Evolutionary conservation across 2,113 vertebrate species (phyloP).

Genomic region (Gavia stellata): DNA sequence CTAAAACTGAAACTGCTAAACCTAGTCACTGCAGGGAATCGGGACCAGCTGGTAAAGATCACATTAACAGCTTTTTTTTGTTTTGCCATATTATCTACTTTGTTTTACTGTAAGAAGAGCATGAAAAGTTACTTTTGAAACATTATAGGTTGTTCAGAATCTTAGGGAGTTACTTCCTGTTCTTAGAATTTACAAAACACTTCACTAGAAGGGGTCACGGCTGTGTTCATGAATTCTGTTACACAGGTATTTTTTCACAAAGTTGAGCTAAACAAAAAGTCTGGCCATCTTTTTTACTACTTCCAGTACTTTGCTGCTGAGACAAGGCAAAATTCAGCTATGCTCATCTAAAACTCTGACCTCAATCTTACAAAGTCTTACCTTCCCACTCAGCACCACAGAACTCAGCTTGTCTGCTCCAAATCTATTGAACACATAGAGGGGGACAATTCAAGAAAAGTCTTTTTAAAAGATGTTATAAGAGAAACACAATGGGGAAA

Average conservation of each 20-base stretch:
- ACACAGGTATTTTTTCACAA: not conserved
- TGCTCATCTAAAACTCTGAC: not conserved
- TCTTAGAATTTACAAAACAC: not conserved
- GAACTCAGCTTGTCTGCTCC: not conserved
- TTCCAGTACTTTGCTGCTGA: not conserved
- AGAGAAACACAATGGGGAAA: not conserved
- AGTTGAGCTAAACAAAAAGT: not conserved
- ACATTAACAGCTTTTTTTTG: not conserved
- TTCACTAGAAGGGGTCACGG: not conserved
- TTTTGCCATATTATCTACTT: not conserved
- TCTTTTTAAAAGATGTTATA: not conserved
- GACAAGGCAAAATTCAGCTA: not conserved
- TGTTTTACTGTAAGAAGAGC: not conserved
- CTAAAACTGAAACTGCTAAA: not conserved
- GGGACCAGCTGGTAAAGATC: not conserved
- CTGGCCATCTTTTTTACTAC: not conserved
- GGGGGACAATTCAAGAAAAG: not conserved
- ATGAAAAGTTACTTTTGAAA: not conserved
- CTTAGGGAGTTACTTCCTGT: not conserved
- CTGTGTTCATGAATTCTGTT: not conserved
- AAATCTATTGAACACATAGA: not conserved
- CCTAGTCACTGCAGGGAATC: not conserved
- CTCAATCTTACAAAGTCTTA: not conserved
- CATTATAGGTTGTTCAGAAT: not conserved
- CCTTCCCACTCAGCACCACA: not conserved